phyloP scores from a whole-genome alignment of 1,140 invertebrate species.

The Hyposmocoma kahamanoa region DNA sequence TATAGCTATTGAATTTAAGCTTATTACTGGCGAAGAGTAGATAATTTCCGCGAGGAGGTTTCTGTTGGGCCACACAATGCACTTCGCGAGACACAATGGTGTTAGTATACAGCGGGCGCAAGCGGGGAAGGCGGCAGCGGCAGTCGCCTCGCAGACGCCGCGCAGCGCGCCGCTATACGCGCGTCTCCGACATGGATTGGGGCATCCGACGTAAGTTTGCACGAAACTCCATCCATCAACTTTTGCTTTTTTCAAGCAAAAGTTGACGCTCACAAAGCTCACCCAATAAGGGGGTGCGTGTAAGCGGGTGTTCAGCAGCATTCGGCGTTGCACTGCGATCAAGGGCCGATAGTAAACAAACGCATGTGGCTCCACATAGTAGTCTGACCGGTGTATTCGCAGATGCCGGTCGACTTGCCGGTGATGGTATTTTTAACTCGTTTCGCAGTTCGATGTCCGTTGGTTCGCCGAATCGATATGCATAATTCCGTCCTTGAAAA shows the following conservation, averaged over 20 bases:
- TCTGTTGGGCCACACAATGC: neutral
- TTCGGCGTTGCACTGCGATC: constrained; percentile 36
- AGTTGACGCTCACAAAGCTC: too few relatives aligned
- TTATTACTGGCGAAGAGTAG: neutral
- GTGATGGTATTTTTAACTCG: constrained; percentile 67
- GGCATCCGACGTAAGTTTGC: constrained; percentile 84
- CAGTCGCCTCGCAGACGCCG: constrained; percentile 3
- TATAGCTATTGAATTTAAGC: too few relatives aligned
- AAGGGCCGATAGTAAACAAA: constrained; percentile 68
- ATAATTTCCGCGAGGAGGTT: neutral
- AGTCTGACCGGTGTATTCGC: constrained; percentile 63
- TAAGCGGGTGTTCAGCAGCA: constrained; percentile 19
- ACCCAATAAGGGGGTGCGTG: too few relatives aligned
- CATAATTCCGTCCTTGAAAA: constrained; percentile 58
- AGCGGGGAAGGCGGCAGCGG: neutral
- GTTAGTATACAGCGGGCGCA: neutral
- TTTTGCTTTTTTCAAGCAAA: too few relatives aligned
- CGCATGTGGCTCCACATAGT: constrained; percentile 58
- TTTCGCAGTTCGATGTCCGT: constrained; percentile 69
- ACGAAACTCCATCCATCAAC: constrained; percentile 16
- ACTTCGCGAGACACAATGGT: neutral
- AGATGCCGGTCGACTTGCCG: constrained; percentile 55
- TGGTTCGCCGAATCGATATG: constrained; percentile 65
- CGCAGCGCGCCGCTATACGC: constrained; percentile 42
- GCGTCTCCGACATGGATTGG: constrained; percentile 79